These are phyloP conservation scores for Colletes latitarsis DNA, from an alignment of 1,140 invertebrate genomes.

Conservation along the genomic window DNA sequence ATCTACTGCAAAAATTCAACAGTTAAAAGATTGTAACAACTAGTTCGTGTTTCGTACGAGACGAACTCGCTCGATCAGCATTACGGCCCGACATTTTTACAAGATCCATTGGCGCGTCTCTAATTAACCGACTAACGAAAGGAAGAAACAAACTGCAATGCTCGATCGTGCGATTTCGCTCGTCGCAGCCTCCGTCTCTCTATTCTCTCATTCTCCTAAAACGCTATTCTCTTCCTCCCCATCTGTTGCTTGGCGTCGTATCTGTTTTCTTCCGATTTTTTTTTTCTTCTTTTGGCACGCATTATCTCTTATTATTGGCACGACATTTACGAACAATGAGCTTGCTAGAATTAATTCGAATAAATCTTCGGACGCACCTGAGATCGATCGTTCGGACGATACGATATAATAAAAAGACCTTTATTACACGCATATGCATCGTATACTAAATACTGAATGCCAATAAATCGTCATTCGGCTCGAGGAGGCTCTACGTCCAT, in stretches of 20 bases:
- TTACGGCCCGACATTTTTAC: background rate
- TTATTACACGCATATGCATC: constrained; percentile 32
- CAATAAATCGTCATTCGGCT: constrained; percentile 34
- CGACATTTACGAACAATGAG: constrained; percentile 65
- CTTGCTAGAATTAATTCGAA: constrained; percentile 64
- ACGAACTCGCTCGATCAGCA: constrained; percentile 15
- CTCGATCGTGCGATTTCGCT: constrained; percentile 20
- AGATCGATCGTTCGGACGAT: constrained; percentile 58
- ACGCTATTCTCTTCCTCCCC: constrained; percentile 19
- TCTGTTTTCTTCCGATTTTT: background rate
- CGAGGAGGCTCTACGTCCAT: constrained; percentile 45
- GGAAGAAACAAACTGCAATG: background rate
- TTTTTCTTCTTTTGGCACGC: constrained; percentile 63
- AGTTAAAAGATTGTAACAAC: constrained; percentile 79
- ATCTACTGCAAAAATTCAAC: constrained; percentile 79
- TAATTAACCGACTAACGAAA: background rate
- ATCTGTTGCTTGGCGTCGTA: background rate
- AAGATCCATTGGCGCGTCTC: background rate
- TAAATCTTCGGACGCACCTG: constrained; percentile 62
- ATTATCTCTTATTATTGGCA: constrained; percentile 64
- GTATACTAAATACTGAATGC: constrained; percentile 32
- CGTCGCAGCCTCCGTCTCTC: constrained; percentile 25
- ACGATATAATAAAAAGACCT: constrained; percentile 49
- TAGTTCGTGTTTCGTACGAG: constrained; percentile 64
- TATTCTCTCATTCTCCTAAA: constrained; percentile 35